These are phyloP conservation scores for Meda fulgida DNA, from an alignment of 2,797 vertebrate genomes.

Conservation along the genomic window DNA sequence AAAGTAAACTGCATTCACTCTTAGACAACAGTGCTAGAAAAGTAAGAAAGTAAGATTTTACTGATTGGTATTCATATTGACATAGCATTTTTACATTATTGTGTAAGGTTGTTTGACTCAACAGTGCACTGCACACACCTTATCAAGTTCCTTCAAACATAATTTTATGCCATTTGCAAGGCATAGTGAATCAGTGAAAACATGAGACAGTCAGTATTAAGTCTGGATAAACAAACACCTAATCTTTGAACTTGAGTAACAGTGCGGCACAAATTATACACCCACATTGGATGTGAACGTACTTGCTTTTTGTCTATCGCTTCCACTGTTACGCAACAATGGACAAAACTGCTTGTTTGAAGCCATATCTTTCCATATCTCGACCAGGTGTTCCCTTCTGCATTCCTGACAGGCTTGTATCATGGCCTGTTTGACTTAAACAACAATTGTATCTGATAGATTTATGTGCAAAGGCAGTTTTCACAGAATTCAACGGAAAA, in stretches of 20 bases:
- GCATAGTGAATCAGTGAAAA: not conserved
- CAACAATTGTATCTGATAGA: not conserved
- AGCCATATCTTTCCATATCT: conserved; percentile 33
- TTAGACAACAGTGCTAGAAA: not conserved
- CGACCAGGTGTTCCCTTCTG: not conserved
- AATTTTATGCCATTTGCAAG: not conserved
- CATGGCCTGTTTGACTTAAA: not conserved
- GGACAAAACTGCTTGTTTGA: conserved; percentile 30
- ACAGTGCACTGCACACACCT: not conserved
- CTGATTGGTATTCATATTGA: not conserved
- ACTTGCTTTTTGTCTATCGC: not conserved
- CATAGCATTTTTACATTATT: not conserved
- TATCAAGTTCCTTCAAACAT: conserved; percentile 1
- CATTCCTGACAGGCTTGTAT: conserved; percentile 39
- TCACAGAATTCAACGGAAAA: not conserved
- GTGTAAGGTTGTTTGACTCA: conserved; percentile 5
- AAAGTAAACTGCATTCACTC: not conserved
- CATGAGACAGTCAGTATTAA: not conserved
- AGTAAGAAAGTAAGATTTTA: not conserved
- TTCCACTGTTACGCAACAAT: conserved; percentile 34
- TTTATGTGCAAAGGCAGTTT: not conserved
- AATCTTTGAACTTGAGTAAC: not conserved
- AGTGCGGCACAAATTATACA: conserved; percentile 10
- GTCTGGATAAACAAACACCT: not conserved
- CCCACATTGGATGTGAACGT: conserved; percentile 40